Base-by-base conservation (phyloP, 2,797 vertebrate genomes). In the Falco naumanni region DNA sequence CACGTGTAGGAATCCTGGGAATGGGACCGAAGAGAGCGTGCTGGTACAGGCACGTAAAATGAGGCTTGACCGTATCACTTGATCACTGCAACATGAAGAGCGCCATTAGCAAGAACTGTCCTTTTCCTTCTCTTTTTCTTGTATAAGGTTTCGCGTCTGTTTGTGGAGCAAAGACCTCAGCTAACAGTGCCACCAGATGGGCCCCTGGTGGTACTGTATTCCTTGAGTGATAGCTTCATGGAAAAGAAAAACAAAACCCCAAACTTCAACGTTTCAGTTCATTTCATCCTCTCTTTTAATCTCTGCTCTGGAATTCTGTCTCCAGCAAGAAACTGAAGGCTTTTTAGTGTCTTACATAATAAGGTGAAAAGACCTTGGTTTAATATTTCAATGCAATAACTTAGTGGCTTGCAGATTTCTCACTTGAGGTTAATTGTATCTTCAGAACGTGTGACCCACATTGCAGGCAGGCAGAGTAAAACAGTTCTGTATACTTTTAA, bases 181-280 rank as follows among this genome's bases (percentile, higher is more conserved):
- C 82, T 85, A 86, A 92, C 33, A 95, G 71, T 96, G 94, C 87
- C 91, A 96, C 91, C 92, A 85, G 22, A 91, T 91, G 92, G 96
- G 47, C 65, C 45, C 21, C 78, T 11, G 7, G 11, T 65, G 57
- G 87, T 94, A 94, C 50, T 94, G 89, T 61, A 50, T 12, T 57
- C 26, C 16, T 34, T 8, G 10, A n/a, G 25, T 10, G 39, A 68
- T 5, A 82, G 1, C 28, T 14, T 48, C 45, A 31, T 11, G 29
- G 31, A 47, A 86, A 66, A 31, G 18, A 63, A 69, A 77, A 80
- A 78, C 15, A 91, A 95, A 88, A 78, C 3, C 5, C 10, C 37
- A 61, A 39, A 92, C 60, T 94, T 87, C 89, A 95, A 56, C 69
- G 60, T 77, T 95, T 83, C 57, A 92, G 26, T 68, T 93, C 43